phyloP scores from a whole-genome alignment of 2,797 vertebrate species.

The Darevskia nairensis region DNA sequence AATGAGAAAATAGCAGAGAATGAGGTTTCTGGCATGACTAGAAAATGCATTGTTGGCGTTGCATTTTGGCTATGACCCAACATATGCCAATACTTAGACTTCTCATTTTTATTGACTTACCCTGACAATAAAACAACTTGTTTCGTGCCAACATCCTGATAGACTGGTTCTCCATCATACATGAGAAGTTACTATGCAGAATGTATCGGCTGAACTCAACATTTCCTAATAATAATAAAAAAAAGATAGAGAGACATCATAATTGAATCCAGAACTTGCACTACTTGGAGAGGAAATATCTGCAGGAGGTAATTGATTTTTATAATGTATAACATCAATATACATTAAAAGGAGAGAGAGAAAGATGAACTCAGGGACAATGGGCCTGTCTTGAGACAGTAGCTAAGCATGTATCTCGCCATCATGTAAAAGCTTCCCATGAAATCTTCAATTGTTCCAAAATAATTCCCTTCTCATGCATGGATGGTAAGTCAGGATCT shows the following conservation, averaged over 20 bases:
- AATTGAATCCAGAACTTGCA: conserved; percentile 64
- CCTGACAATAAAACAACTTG: conserved; percentile 75
- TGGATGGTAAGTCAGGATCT: not conserved
- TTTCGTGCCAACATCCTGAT: conserved; percentile 74
- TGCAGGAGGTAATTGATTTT: conserved; percentile 68
- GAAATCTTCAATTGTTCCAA: not conserved
- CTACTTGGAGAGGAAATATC: conserved; percentile 54
- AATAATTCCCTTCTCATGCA: not conserved
- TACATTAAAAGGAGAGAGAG: conserved; percentile 39
- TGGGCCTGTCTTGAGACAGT: not conserved
- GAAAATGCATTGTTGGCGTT: conserved; percentile 73
- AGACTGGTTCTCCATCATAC: conserved; percentile 58
- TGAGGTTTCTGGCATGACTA: conserved; percentile 74
- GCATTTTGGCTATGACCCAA: conserved; percentile 69
- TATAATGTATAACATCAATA: conserved; percentile 56
- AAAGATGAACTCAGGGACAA: not conserved
- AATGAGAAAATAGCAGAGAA: conserved; percentile 72
- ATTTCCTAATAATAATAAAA: not conserved
- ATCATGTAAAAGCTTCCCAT: not conserved
- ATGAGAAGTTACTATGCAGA: conserved; percentile 59
- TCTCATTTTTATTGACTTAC: conserved; percentile 76
- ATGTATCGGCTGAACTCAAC: conserved; percentile 45
- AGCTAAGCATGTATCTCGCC: conserved; percentile 8
- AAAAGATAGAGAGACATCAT: conserved; percentile 20
- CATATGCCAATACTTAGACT: conserved; percentile 77